Evolutionary conservation across 2,113 vertebrate genomes (phyloP), one percentile per base, ranked within the genome.

Genomic region (Polypterus bichir): DNA sequence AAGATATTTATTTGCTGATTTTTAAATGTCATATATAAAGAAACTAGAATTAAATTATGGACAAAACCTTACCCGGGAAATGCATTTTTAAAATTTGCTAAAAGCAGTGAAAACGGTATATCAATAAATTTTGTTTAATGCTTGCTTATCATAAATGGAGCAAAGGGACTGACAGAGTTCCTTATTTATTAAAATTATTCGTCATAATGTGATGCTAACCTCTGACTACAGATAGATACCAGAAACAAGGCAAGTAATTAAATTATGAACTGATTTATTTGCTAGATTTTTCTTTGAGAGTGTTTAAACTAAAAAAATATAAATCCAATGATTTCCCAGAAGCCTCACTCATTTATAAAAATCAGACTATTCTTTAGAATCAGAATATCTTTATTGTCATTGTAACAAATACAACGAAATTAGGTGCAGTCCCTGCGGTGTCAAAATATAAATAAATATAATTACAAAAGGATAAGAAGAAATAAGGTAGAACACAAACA

Each of bases 271-370:
- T n/a, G 52, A 8, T n/a, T 54, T n/a, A n/a, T 8, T n/a, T 54
- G 7, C 7, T n/a, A n/a, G 52, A 5, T 48, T 2, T 60, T 11
- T 11, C 11, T 48, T 8, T 60, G 46, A 46, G 27, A 3, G 9
- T 11, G 27, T 11, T 11, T 48, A 60, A 47, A 59, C 27, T 6
- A 47, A 68, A 44, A 48, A 62, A 10, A 66, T 68, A 65, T 66
- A 0, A 1, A 9, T 51, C 56, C 9, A n/a, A 69, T 48, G 64
- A 68, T 59, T 54, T 65, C 54, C 55, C 65, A 64, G 0, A 0
- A 70, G 62, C 27, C 27, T 27, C 27, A 27, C 2, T 27, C 27
- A 27, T 27, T 2, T 27, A 27, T 27, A 27, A 27, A 27, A 27
- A 27, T 27, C 27, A 27, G 27, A 27, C 27, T 27, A 27, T 27